These are phyloP conservation scores for Ormyrus thymus DNA, from an alignment of 2,888 invertebrate genomes.

Conservation along the genomic window DNA sequence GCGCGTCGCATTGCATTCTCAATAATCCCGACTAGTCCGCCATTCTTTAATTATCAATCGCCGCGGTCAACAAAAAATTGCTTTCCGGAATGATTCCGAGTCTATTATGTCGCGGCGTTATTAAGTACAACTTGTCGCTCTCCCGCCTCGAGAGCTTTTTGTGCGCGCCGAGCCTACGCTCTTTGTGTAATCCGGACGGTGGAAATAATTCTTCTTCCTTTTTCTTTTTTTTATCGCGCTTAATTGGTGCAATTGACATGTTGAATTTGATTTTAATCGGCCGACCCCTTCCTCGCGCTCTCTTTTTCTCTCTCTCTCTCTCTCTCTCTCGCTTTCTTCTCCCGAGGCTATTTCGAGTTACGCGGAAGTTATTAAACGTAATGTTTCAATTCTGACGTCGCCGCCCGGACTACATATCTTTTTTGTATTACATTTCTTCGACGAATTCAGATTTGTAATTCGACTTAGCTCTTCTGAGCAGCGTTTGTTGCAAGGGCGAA, in stretches of 20 bases:
- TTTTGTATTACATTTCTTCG: no score
- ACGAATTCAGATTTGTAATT: no score
- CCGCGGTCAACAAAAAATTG: no score
- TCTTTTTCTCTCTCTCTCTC: conserved; percentile 12
- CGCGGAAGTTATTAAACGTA: conserved; percentile 39
- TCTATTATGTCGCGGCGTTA: no score
- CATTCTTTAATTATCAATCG: no score
- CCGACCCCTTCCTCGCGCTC: neutral
- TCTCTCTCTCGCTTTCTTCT: neutral
- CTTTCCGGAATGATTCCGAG: no score
- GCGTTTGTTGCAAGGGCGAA: no score
- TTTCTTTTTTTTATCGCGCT: conserved; percentile 14
- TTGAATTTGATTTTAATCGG: conserved; percentile 49
- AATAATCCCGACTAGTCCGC: no score
- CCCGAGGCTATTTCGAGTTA: conserved; percentile 22
- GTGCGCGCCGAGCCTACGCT: neutral
- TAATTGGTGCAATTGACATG: conserved; percentile 45
- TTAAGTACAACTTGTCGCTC: no score
- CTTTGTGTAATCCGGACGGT: conserved; percentile 10
- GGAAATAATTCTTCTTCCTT: conserved; percentile 20
- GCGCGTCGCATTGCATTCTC: no score
- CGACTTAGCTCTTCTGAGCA: no score
- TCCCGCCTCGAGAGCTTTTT: neutral
- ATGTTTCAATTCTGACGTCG: conserved; percentile 27
- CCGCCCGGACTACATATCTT: no score